Conservation (phyloP, 2,888 invertebrate genomes). For the Poecilus cupreus region DNA sequence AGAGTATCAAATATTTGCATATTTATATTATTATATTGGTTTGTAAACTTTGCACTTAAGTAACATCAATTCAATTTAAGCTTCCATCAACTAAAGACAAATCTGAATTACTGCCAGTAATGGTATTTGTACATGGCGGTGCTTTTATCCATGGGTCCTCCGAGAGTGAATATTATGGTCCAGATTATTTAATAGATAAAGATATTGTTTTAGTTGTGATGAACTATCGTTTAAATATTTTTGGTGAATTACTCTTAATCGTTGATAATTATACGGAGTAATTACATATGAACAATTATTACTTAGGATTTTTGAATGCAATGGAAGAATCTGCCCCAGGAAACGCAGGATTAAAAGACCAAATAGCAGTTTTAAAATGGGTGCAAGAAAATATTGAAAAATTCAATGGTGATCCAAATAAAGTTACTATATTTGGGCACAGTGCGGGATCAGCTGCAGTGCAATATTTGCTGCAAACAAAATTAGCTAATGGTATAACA, state of each 20-base stretch:
- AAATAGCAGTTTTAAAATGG: slow-evolving; percentile 70
- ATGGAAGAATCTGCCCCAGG: slow-evolving; percentile 71
- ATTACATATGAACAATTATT: not conserved
- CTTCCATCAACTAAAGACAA: not conserved
- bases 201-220: slow-evolving; percentile 27
- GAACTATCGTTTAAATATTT: slow-evolving; percentile 44
- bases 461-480: slow-evolving; percentile 72
- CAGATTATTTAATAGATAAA: slow-evolving; percentile 45
- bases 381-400: slow-evolving; percentile 45
- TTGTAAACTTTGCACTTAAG: not conserved
- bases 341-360: slow-evolving; percentile 72
- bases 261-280: not conserved
- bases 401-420: slow-evolving; percentile 17
- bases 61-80: not conserved
- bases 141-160: slow-evolving; percentile 32
- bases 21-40: not conserved
- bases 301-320: slow-evolving; percentile 66
- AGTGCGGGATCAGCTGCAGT: slow-evolving; percentile 72
- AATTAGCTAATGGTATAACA: slow-evolving; percentile 68
- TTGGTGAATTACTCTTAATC: slow-evolving; percentile 16
- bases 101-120: slow-evolving; percentile 32
- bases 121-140: slow-evolving; percentile 41
- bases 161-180: not conserved
- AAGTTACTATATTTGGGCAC: slow-evolving; percentile 71
- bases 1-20: too few relatives aligned